phyloP scores from a whole-genome alignment of 2,888 invertebrate species.

The Anarsia innoxiella region DNA sequence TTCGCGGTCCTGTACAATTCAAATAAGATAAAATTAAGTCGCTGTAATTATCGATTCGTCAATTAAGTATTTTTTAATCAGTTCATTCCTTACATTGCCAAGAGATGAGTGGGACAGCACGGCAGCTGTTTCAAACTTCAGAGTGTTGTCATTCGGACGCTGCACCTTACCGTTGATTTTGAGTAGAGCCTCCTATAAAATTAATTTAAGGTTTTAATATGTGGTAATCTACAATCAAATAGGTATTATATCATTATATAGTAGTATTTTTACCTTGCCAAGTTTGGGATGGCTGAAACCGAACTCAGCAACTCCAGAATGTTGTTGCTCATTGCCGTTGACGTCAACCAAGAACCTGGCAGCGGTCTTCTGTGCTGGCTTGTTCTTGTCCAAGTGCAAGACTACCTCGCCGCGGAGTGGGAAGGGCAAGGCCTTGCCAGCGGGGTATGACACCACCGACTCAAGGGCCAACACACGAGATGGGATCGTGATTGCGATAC shows the following conservation, averaged over 20 bases:
- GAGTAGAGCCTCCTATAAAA: conserved; percentile 55
- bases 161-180: conserved; percentile 40
- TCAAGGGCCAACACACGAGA: conserved; percentile 80
- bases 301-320: conserved; percentile 70
- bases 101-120: conserved; percentile 45
- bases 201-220: too few species aligned
- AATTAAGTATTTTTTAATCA: too few species aligned
- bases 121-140: conserved; percentile 49
- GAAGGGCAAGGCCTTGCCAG: conserved; percentile 64
- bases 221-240: too few species aligned
- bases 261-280: conserved; percentile 75
- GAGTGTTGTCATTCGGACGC: conserved; percentile 36
- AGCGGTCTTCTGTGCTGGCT: conserved; percentile 80
- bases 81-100: conserved; percentile 30
- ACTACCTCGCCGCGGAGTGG: conserved; percentile 77
- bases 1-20: conserved; percentile 57
- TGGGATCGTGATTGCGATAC: conserved; percentile 79
- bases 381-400: conserved; percentile 82
- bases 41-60: too few species aligned
- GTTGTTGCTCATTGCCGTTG: conserved; percentile 58
- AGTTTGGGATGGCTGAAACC: conserved; percentile 81
- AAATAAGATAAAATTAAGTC: too few species aligned
- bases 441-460: conserved; percentile 62
- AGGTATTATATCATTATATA: too few species aligned
- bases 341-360: conserved; percentile 72